A percentile compares a stretch with the other conserved stretches of the same genome.
phyloP scores from a whole-genome alignment of 2,888 invertebrate genomes.

The Cenopis cana region DNA sequence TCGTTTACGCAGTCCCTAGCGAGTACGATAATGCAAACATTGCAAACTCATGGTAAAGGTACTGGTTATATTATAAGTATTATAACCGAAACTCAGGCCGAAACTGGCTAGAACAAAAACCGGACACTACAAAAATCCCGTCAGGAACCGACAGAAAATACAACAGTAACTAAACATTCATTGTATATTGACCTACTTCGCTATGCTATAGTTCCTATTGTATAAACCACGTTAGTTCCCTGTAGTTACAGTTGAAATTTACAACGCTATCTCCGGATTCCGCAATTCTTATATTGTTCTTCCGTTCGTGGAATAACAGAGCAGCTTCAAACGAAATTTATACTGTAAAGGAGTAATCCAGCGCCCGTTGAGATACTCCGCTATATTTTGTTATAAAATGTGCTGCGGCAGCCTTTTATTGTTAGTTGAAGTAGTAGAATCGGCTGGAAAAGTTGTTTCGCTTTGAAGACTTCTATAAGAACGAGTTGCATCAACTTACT shows the following conservation, averaged over 20 bases:
- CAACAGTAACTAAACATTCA: background rate
- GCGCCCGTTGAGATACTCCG: background rate
- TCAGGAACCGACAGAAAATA: background rate
- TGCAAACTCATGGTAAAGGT: no score
- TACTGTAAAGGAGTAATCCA: conserved; percentile 35
- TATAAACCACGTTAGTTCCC: conserved; percentile 27
- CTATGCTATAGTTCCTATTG: conserved; percentile 25
- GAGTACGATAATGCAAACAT: no score
- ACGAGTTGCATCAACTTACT: no score
- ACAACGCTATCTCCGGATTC: conserved; percentile 37
- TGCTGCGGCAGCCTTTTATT: conserved; percentile 2
- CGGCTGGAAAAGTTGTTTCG: background rate
- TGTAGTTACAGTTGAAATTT: conserved; percentile 38
- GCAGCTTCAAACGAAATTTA: conserved; percentile 40
- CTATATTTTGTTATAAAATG: conserved; percentile 28
- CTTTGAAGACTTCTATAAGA: background rate
- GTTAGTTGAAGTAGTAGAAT: conserved; percentile 1
- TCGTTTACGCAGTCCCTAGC: no score
- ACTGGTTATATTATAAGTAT: no score
- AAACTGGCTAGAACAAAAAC: no score
- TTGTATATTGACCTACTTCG: conserved; percentile 12
- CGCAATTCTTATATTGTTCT: conserved; percentile 38
- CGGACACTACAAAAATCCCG: background rate
- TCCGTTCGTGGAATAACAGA: conserved; percentile 38
- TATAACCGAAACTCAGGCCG: no score